Base-by-base conservation (phyloP, 2,888 invertebrate species). In the Drosophila yooni region DNA sequence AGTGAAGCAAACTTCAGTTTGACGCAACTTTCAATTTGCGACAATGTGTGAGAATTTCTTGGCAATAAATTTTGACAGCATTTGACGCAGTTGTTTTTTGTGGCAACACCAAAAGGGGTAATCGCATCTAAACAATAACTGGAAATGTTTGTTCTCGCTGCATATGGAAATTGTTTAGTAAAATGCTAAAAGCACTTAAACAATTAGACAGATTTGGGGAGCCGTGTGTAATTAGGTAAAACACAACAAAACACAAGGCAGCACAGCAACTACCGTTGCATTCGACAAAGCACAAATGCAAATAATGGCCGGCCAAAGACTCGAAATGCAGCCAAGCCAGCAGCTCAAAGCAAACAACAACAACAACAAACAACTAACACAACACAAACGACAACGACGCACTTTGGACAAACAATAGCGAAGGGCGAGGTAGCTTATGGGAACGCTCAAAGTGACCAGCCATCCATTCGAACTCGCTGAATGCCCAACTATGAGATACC, bases 111-210 rank as follows among this genome's bases (percentile, higher is more conserved):
- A 62, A 36, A 58, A 21, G 25, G 54, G 65, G 46, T 31, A 61
- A 68, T 65, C 76, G 34, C 72, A 64, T 38, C 63, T 31, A 66
- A 73, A 61, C 68, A 74, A 76, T 68, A 84, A 73, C 76, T 79
- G 74, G 34, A 65, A 81, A 27, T 64, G 50, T 71, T 70, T 74
- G 70, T 48, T 67, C 65, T 34, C 53, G 66, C 57, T 58, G 74
- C 65, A 68, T 84, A 78, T 78, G 83, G 70, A 82, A 88, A 86
- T 78, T 80, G 83, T 81, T 88, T 88, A 81, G 88, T 73, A 61
- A 81, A 83, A 88, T 77, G 85, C 84, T 86, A 83, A 85, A 85
- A 85, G 84, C 86, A 86, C 86, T 86, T 89, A 86, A 86, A 84
- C 89, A 86, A 89, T 86, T 86, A 86, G 86, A 87, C 68, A 79